Base-by-base conservation (phyloP, 2,797 vertebrate genomes). In the Fratercula arctica region DNA sequence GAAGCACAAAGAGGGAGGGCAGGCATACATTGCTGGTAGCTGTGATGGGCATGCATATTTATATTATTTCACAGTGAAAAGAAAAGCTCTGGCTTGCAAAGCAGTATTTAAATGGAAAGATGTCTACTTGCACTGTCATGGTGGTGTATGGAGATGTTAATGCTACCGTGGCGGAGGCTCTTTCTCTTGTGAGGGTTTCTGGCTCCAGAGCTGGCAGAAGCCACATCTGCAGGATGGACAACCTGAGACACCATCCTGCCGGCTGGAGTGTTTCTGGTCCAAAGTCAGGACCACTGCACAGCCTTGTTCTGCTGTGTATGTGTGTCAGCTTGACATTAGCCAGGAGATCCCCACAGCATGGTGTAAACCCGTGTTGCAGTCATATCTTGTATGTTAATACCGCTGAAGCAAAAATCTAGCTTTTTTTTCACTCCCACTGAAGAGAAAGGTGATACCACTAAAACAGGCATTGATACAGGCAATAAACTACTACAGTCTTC, bases 91-190 rank as follows among this genome's bases (percentile, higher is more conserved):
- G 16, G 2, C 9, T 77, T 35, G 12, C n/a, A 43, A 75, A 60
- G 17, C 3, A 33, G 4, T 25, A 37, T 51, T 25, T 43, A 28
- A 80, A 68, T 31, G 7, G 14, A 60, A 86, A 87, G 7, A 21
- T 13, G 8, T 57, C 50, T 64, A 15, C 28, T 37, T 66, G 6
- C 23, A 37, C 16, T 60, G 15, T 16, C 9, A 20, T 17, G 8
- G 18, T 54, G 18, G 8, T 51, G 13, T 48, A 19, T 28, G 45
- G 51, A 59, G 29, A 11, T 0, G 2, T 66, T 23, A 53, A 4
- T 17, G 3, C 13, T 23, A 56, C 28, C 1, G 0, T 13, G 43
- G 11, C 11, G 20, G 35, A 48, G 24, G 6, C 8, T 73, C 11
- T 15, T 15, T 60, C 31, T 50, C 14, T 16, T 51, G 17, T 5